These are phyloP conservation scores for Campylomormyrus numenius DNA, from an alignment of 2,113 vertebrate species.

Conservation along the genomic window DNA sequence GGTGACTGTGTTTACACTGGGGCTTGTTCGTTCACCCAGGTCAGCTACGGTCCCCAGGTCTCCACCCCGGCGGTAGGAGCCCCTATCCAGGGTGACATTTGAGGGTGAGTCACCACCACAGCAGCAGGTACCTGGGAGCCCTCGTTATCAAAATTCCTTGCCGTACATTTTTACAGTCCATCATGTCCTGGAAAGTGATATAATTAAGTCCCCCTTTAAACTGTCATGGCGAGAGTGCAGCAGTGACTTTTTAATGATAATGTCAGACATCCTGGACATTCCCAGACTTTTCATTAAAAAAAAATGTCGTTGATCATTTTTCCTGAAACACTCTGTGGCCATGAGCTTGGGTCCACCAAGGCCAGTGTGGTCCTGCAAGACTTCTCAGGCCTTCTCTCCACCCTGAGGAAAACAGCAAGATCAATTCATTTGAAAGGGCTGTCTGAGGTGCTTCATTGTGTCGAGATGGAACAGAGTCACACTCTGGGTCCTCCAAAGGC, in stretches of 20 bases:
- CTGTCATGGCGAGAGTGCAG: background rate
- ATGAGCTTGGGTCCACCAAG: background rate
- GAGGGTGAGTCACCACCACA: background rate
- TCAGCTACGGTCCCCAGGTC: background rate
- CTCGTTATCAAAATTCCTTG: background rate
- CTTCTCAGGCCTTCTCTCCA: background rate
- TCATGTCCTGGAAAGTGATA: background rate
- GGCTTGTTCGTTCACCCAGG: background rate
- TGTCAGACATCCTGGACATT: background rate
- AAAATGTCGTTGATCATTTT: background rate
- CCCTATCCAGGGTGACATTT: background rate
- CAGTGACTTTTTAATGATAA: background rate
- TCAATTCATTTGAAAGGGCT: background rate
- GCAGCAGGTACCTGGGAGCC: background rate
- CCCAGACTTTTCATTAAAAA: background rate
- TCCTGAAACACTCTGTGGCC: background rate
- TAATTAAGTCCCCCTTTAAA: background rate
- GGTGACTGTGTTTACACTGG: background rate
- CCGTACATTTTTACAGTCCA: background rate
- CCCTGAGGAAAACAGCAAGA: background rate
- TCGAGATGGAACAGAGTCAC: background rate
- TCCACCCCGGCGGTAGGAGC: background rate
- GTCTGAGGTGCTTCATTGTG: background rate
- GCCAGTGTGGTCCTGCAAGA: background rate
- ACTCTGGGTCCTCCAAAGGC: background rate